These are phyloP conservation scores for Entomobrya proxima DNA, from an alignment of 2,888 invertebrate genomes.

Conservation along the genomic window DNA sequence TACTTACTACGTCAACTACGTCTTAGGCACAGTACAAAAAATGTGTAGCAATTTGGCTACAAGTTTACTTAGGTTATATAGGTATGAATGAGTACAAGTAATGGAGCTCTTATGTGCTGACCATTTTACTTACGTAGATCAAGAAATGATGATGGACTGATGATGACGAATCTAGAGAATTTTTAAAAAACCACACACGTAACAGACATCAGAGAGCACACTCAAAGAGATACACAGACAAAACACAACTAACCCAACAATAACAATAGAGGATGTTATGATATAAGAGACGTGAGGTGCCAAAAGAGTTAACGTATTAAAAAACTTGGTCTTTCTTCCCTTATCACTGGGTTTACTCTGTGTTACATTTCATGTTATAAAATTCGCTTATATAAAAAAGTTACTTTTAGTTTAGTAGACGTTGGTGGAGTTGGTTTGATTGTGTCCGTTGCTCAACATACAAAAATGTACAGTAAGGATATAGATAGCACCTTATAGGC, in stretches of 20 bases:
- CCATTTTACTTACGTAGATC: background rate
- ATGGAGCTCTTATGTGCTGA: too few species aligned
- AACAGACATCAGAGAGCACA: background rate
- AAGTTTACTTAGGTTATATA: background rate
- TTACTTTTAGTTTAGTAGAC: too few species aligned
- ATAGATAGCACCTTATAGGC: too few species aligned
- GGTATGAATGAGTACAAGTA: too few species aligned
- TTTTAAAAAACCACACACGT: background rate
- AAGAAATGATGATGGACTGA: background rate
- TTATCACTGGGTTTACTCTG: too few species aligned
- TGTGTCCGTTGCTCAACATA: too few species aligned
- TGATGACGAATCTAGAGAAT: background rate
- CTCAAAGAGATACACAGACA: constrained; percentile 17
- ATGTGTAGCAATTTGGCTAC: background rate
- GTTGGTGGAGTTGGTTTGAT: too few species aligned
- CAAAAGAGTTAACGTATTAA: too few species aligned
- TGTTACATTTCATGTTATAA: too few species aligned
- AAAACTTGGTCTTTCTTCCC: too few species aligned
- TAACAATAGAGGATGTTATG: background rate
- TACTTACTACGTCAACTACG: background rate
- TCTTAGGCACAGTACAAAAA: background rate
- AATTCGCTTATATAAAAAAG: too few species aligned
- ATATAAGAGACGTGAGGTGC: background rate
- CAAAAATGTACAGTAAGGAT: too few species aligned
- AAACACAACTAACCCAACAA: constrained; percentile 21